Conservation (phyloP, 2,113 vertebrate species). For the Pyxicephalus adspersus region DNA sequence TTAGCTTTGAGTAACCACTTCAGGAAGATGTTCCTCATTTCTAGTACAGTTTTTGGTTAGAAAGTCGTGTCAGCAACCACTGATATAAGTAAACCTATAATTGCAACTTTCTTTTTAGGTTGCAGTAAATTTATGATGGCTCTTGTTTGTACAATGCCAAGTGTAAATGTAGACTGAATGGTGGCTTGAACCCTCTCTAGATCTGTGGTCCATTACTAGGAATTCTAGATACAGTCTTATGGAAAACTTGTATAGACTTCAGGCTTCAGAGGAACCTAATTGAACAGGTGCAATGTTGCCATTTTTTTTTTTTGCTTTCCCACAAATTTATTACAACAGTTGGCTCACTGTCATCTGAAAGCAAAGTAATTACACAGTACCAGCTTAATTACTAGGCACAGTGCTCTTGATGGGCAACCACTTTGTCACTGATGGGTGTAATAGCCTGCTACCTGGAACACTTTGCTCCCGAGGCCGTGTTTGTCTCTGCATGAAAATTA, state of each 20-base stretch:
- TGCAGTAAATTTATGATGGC: no score
- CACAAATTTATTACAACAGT: constrained; percentile 6
- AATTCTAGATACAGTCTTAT: no score
- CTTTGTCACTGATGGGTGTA: constrained; percentile 26
- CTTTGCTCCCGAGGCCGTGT: constrained; percentile 8
- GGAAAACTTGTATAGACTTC: neutral
- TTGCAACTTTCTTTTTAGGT: no score
- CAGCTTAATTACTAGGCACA: constrained; percentile 27
- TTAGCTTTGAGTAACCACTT: no score
- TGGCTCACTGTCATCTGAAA: constrained; percentile 27
- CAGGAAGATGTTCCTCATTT: no score
- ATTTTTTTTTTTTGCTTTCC: neutral
- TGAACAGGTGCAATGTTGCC: neutral
- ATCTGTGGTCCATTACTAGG: no score
- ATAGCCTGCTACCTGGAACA: constrained; percentile 39
- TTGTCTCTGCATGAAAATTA: neutral
- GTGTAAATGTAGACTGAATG: no score
- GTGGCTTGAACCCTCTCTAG: no score
- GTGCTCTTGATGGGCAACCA: constrained; percentile 13
- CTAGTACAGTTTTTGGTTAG: no score
- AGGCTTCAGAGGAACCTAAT: neutral
- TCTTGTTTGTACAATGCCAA: no score
- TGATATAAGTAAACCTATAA: no score
- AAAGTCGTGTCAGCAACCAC: no score
- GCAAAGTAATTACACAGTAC: constrained; percentile 37